Conservation (phyloP, 2,797 vertebrate genomes). For the Enteromius fasciolatus region DNA sequence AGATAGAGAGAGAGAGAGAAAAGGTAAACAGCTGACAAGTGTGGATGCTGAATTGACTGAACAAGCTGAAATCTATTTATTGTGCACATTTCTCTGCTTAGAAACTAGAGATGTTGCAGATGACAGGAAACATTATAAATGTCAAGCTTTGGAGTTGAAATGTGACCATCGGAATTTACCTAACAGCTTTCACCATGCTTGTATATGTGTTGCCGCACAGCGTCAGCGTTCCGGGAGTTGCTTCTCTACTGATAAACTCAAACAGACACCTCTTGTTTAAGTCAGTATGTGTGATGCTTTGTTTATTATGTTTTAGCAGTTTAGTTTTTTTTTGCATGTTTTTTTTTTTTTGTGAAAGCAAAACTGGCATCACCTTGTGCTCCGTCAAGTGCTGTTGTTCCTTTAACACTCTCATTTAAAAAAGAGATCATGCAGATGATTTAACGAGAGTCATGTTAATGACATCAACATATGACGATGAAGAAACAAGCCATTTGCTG, state of each 20-base stretch:
- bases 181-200: not conserved
- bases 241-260: not conserved
- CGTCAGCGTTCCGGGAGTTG: not conserved
- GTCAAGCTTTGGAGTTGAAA: slow-evolving; percentile 26
- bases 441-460: not conserved
- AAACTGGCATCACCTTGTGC: not conserved
- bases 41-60: not conserved
- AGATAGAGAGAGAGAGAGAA: slow-evolving; percentile 54
- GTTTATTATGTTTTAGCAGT: not conserved
- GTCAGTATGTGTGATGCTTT: not conserved
- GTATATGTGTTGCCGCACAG: not conserved
- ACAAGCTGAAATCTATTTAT: slow-evolving; percentile 29
- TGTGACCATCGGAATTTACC: not conserved
- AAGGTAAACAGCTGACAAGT: slow-evolving; percentile 66
- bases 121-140: slow-evolving; percentile 20
- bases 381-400: not conserved
- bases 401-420: slow-evolving; percentile 5
- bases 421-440: slow-evolving; percentile 6
- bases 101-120: not conserved
- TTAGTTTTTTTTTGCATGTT: too few species aligned
- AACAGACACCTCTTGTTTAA: not conserved
- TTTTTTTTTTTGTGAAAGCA: not conserved
- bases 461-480: not conserved
- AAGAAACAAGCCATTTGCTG: not conserved
- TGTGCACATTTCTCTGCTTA: slow-evolving; percentile 16